Evolutionary conservation across 2,888 invertebrate genomes (phyloP).

Genomic region (Apoda limacodes): DNA sequence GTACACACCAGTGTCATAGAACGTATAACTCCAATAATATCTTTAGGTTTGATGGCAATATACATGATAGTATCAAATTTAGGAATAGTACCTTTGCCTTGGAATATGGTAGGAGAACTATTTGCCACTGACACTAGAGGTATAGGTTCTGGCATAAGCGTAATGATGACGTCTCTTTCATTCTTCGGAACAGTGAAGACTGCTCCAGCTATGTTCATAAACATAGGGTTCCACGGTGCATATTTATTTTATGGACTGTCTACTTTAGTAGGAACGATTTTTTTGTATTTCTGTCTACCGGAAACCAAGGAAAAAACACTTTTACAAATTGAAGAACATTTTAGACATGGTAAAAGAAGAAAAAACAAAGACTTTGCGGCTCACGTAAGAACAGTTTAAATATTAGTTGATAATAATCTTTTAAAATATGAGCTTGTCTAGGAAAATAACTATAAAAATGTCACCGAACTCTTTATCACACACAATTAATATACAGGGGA

Average conservation of each 20-base stretch:
- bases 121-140: conserved; percentile 75
- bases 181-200: conserved; percentile 77
- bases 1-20: conserved; percentile 33
- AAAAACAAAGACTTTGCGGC: conserved; percentile 22
- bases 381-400: conserved; percentile 1
- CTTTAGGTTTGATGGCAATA: conserved; percentile 63
- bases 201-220: conserved; percentile 70
- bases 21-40: conserved; percentile 40
- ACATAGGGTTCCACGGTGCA: conserved; percentile 68
- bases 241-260: conserved; percentile 74
- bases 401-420: not conserved
- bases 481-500: too few relatives aligned
- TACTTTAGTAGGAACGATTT: conserved; percentile 70
- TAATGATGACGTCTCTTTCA: conserved; percentile 74
- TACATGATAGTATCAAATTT: conserved; percentile 72
- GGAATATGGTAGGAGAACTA: conserved; percentile 81
- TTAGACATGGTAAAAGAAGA: conserved; percentile 41
- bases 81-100: conserved; percentile 76
- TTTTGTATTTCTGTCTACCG: conserved; percentile 72
- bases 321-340: conserved; percentile 74
- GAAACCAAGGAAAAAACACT: conserved; percentile 78
- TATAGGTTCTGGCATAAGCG: conserved; percentile 76
- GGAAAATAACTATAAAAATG: not conserved
- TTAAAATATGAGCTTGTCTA: too few relatives aligned
- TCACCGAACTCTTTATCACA: too few relatives aligned